phyloP scores from a whole-genome alignment of 2,797 vertebrate genomes.

The Phylloscopus collybita region DNA sequence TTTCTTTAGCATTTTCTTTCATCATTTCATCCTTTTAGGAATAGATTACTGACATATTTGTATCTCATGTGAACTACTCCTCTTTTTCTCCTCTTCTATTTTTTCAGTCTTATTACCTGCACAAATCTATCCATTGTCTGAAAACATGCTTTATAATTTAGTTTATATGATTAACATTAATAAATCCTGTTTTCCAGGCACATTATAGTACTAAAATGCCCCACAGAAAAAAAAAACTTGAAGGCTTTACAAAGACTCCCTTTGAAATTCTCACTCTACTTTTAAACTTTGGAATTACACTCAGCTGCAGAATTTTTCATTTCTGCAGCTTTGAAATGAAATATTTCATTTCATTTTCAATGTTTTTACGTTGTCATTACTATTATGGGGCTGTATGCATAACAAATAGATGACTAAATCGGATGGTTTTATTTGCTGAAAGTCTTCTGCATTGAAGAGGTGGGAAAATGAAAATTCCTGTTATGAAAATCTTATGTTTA shows the following conservation, averaged over 20 bases:
- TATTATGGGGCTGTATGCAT: neutral
- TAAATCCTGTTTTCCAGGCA: neutral
- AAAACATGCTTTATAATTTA: neutral
- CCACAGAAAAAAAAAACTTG: neutral
- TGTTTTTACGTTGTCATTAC: neutral
- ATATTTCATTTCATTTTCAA: too few relatives aligned
- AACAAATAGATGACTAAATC: neutral
- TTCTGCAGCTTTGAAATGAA: neutral
- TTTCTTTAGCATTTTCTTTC: neutral
- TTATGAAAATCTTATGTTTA: neutral
- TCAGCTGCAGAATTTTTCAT: neutral
- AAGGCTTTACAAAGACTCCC: neutral
- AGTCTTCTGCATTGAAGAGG: neutral
- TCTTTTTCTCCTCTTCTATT: neutral
- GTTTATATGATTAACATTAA: neutral
- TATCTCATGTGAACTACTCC: neutral
- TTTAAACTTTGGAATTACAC: neutral
- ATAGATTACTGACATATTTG: neutral
- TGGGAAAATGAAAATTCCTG: neutral
- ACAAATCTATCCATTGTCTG: neutral
- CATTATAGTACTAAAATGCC: neutral
- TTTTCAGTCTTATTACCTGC: neutral
- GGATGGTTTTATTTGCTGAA: neutral
- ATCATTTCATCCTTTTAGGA: neutral
- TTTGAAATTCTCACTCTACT: neutral